Base-by-base conservation (phyloP, 2,797 vertebrate genomes). In the Cuniculus paca region DNA sequence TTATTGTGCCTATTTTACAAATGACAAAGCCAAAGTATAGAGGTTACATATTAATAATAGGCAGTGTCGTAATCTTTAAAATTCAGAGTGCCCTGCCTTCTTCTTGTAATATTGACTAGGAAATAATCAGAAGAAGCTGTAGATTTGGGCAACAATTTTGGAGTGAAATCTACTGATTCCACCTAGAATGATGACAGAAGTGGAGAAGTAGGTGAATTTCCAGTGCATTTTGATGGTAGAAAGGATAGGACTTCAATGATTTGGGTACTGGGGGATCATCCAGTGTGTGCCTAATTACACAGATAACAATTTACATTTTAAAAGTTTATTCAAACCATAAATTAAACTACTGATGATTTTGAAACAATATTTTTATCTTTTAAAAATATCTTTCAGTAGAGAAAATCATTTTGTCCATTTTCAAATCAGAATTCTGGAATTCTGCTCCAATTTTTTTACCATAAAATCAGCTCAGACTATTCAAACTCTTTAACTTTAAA, bases 1-100 rank as follows among this genome's bases (percentile, higher is more conserved):
- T 82, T 79, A 45, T 39, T 61, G 52, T 58, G 68, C 5, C 2
- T 24, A 48, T 88, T 96, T 94, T 84, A 83, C 26, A 94, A 74
- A 52, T n/a, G 28, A 85, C 60, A 28, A 74, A 74, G 36, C 19
- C 39, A n/a, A 89, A 88, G 7, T 11, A 45, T n/a, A 45, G 1
- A 56, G 36, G 20, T 61, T 75, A 63, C 36, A 39, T 48, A 8
- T 10, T 68, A 58, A n/a, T 22, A 79, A 28, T 31, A 78, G 16
- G 22, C 5, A 81, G 10, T 36, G 17, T 14, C 88, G 3, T 63
- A 7, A 48, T 80, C 72, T 28, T 70, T 93, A 72, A 26, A 36
- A 90, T 88, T 92, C 63, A 77, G 48, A 84, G 6, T 31, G 31
- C 34, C 36, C 5, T 68, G 19, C 80, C 80, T 75, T 61, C 16